phyloP scores from a whole-genome alignment of 2,113 vertebrate species.

The Nesospiza acunhae region DNA sequence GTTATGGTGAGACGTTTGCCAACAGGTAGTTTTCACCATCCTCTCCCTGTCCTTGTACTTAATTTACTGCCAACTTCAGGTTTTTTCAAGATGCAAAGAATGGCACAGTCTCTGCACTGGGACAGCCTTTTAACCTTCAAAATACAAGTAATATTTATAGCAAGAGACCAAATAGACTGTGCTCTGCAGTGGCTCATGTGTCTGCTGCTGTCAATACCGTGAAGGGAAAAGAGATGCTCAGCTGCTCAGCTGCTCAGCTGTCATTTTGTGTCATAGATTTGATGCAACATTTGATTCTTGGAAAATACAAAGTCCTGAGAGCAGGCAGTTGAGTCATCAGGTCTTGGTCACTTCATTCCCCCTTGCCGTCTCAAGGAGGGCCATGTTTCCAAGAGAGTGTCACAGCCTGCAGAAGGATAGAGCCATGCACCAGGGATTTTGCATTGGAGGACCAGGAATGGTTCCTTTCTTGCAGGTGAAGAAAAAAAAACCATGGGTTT shows the following conservation, averaged over 20 bases:
- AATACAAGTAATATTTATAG: not conserved
- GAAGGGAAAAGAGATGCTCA: not conserved
- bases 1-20: not conserved
- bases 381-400: rapidly evolving
- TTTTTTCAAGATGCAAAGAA: not conserved
- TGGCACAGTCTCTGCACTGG: not conserved
- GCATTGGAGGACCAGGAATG: not conserved
- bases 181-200: not conserved
- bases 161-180: not conserved
- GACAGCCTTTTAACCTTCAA: not conserved
- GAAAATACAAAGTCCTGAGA: not conserved
- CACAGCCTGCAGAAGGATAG: not conserved
- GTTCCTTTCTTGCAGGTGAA: not conserved
- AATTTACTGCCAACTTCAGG: not conserved
- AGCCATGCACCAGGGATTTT: rapidly evolving
- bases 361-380: not conserved
- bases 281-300: not conserved
- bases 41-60: not conserved
- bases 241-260: not conserved
- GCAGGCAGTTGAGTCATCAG: not conserved
- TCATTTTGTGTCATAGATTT: not conserved
- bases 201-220: not conserved
- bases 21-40: not conserved
- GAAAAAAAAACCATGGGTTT: not conserved
- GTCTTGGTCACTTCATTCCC: not conserved